Base-by-base conservation (phyloP, 2,888 invertebrate species). In the Tuberolachnus salignus region DNA sequence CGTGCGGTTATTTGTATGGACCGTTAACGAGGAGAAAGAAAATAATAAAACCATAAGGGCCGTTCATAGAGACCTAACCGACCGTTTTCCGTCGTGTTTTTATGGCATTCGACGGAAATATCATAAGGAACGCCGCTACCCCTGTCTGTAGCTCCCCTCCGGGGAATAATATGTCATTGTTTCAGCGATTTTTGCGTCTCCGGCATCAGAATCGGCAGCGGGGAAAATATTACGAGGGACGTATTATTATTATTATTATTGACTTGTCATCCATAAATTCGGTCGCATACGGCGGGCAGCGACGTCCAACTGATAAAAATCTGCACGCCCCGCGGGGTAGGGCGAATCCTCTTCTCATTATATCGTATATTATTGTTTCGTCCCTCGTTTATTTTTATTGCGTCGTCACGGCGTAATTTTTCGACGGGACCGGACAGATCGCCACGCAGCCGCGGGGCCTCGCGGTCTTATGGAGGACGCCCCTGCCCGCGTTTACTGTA, bases 251-350 rank as follows among this genome's bases (percentile, higher is more conserved):
- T 34, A 34, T 34, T 75, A 75, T 78, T 78, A 78, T 78, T 78
- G 78, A 78, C 78, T 78, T 78, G 78, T 78, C 78, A 78, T 78
- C 69, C 69, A 78, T 78, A 78, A 78, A 78, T 78, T 78, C 69
- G 51, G 78, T 61, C 69, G 69, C 78, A 59, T 75, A 53, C 64
- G 26, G 46, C 70, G 6, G 66, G 57, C 71, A 16, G 67, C 55
- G 26, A n/a, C 14, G 55, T 75, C 49, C 75, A 67, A 73, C 49
- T 78, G 78, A 78, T 78, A 78, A 78, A 78, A 78, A 78, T 78
- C 78, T 78, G 59, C 69, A 69, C 69, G 16, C 51, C 55, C 55
- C 75, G 26, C n/a, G 55, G 44, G 66, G 59, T 34, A 42, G 69
- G 69, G 34, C 34, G 34, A 34, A 34, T 4, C 3, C 34, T 4